Evolutionary conservation across 2,113 vertebrate genomes (phyloP).

Genomic region (Corythaixoides concolor): DNA sequence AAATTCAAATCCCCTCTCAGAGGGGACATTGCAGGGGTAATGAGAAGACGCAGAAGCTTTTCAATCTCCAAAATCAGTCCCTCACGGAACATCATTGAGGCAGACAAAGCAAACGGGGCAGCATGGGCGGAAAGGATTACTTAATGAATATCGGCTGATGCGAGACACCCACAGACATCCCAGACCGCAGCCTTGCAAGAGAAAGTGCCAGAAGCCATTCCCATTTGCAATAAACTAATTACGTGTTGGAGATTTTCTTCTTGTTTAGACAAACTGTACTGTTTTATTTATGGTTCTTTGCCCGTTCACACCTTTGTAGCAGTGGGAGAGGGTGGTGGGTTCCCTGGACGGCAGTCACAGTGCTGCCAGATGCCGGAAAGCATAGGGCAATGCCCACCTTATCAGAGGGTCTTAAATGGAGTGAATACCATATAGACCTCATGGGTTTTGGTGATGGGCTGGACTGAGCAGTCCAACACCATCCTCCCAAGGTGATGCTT

Average conservation of each 20-base stretch:
- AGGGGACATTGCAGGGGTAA: slow-evolving; percentile 37
- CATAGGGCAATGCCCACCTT: neutral
- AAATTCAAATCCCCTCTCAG: slow-evolving; percentile 37
- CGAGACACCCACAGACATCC: neutral
- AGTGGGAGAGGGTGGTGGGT: neutral
- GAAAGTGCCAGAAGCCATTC: slow-evolving; percentile 41
- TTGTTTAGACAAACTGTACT: neutral
- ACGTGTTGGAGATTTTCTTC: neutral
- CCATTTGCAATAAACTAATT: neutral
- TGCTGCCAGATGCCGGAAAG: fast-evolving
- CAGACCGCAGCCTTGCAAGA: neutral
- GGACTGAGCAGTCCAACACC: neutral
- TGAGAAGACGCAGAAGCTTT: slow-evolving; percentile 48
- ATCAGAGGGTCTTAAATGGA: fast-evolving
- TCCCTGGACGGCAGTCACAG: fast-evolving
- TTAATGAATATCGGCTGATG: slow-evolving; percentile 50
- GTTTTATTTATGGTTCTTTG: neutral
- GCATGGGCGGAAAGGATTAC: slow-evolving; percentile 27
- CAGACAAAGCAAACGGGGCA: neutral
- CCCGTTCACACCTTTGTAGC: neutral
- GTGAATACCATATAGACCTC: neutral
- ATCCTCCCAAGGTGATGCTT: fast-evolving
- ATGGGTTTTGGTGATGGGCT: fast-evolving
- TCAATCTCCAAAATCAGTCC: slow-evolving; percentile 50
- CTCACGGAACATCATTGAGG: neutral